Evolutionary conservation across 2,113 vertebrate species (phyloP).

Genomic region (Lamprotornis superbus): DNA sequence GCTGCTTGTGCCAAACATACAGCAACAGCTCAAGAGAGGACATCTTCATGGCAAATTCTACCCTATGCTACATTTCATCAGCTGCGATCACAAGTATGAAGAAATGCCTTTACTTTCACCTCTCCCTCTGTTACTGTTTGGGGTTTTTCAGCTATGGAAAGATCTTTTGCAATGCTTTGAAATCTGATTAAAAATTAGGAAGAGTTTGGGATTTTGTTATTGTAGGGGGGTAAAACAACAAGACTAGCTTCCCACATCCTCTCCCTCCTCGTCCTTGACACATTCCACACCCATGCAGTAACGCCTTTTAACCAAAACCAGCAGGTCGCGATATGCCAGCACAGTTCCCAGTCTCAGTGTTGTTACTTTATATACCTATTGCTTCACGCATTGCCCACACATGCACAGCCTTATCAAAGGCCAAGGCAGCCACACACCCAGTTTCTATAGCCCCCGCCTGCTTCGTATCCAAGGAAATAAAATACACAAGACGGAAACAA

Average conservation of each 20-base stretch:
- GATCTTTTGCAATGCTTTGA: constrained; percentile 52
- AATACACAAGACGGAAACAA: constrained; percentile 56
- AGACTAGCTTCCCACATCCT: constrained; percentile 26
- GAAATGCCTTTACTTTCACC: constrained; percentile 21
- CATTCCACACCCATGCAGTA: constrained; percentile 44
- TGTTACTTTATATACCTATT: constrained; percentile 13
- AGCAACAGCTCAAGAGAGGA: background rate
- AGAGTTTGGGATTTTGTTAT: constrained; percentile 5
- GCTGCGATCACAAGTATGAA: background rate
- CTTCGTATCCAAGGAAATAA: constrained; percentile 56
- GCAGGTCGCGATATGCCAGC: background rate
- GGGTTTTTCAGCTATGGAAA: constrained; percentile 50
- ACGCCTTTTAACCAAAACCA: constrained; percentile 34
- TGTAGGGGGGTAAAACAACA: constrained; percentile 4
- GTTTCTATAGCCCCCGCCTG: constrained; percentile 12
- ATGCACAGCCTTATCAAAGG: constrained; percentile 38
- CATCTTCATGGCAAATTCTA: background rate
- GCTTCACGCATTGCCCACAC: constrained; percentile 32
- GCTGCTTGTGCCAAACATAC: background rate
- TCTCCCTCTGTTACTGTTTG: constrained; percentile 20
- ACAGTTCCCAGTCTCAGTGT: background rate
- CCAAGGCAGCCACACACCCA: constrained; percentile 43
- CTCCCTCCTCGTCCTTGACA: background rate
- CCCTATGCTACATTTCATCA: background rate
- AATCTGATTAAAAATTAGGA: constrained; percentile 26